These are phyloP conservation scores for Threskiornis aethiopicus DNA, from an alignment of 2,797 vertebrate species.

Conservation along the genomic window DNA sequence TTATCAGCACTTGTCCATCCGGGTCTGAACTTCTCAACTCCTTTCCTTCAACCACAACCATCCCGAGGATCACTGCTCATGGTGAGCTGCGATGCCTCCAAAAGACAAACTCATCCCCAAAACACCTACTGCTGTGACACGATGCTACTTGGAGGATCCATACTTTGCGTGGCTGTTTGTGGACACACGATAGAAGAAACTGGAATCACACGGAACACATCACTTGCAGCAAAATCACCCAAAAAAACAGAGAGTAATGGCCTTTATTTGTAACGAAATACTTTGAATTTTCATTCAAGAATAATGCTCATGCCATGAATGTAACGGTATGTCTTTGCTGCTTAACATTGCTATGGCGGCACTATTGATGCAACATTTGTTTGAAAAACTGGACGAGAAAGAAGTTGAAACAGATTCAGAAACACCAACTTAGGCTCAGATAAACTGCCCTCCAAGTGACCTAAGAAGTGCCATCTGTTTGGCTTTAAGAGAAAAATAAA, in stretches of 20 bases:
- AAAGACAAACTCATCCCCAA: not conserved
- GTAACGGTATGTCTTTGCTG: not conserved
- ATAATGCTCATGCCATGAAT: accelerated
- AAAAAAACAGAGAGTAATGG: accelerated
- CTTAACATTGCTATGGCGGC: not conserved
- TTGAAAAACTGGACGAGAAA: not conserved
- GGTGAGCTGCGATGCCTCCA: not conserved
- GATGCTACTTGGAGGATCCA: not conserved
- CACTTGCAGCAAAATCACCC: not conserved
- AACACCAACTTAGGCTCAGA: not conserved
- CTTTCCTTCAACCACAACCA: not conserved
- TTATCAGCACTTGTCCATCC: not conserved
- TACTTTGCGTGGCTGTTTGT: not conserved
- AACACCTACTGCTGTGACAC: not conserved
- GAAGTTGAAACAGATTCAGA: not conserved
- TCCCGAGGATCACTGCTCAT: not conserved
- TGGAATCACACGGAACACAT: accelerated
- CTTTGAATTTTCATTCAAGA: not conserved
- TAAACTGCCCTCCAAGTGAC: not conserved
- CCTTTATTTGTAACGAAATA: accelerated
- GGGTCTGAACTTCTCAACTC: not conserved
- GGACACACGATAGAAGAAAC: not conserved
- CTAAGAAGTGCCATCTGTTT: not conserved
- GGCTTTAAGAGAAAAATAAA: not conserved
- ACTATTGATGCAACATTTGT: not conserved